These are phyloP conservation scores for Adelognathus sp. DNA, from an alignment of 2,888 invertebrate genomes.

Conservation along the genomic window DNA sequence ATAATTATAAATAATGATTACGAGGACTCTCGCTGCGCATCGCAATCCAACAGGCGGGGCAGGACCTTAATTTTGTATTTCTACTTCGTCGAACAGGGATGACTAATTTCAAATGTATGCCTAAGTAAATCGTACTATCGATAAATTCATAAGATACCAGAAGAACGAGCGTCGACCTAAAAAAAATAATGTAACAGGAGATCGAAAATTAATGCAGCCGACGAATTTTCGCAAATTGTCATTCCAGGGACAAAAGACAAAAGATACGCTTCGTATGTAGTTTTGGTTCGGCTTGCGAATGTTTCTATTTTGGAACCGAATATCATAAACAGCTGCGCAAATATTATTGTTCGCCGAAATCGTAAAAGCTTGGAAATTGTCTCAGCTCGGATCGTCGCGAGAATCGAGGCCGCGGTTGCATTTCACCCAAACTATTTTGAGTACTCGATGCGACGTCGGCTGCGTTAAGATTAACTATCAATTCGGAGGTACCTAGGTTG, in stretches of 20 bases:
- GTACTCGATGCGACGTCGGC: constrained; percentile 49
- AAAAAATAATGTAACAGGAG: constrained; percentile 41
- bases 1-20: constrained; percentile 31
- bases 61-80: constrained; percentile 70
- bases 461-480: constrained; percentile 51
- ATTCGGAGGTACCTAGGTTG: constrained; percentile 45
- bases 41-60: constrained; percentile 75
- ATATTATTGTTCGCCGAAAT: constrained; percentile 11
- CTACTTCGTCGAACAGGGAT: constrained; percentile 73
- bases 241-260: not conserved
- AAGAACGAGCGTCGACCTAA: constrained; percentile 62
- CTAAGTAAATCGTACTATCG: constrained; percentile 72
- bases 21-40: constrained; percentile 61
- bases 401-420: not conserved
- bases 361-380: not conserved
- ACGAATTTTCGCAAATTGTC: constrained; percentile 45
- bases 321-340: constrained; percentile 13
- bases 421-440: constrained; percentile 6
- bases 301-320: constrained; percentile 30
- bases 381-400: not conserved
- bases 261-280: not conserved
- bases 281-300: not conserved
- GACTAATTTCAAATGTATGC: constrained; percentile 56
- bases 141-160: constrained; percentile 71
- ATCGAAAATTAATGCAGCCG: constrained; percentile 50